Base-by-base conservation (phyloP, 2,888 invertebrate genomes). In the Opisthograptis luteolata region DNA sequence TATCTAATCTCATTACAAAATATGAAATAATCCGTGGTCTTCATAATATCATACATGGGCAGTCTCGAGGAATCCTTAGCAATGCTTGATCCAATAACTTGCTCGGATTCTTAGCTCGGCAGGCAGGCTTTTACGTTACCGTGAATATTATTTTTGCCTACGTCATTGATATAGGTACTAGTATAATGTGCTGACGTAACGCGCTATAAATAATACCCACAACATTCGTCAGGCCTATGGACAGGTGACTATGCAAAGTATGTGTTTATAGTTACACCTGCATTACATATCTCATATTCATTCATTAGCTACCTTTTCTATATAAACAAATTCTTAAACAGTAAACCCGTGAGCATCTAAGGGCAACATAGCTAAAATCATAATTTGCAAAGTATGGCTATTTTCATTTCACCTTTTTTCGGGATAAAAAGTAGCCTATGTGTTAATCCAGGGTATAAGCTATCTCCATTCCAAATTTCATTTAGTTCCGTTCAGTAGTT, bases 41-140 rank as follows among this genome's bases (percentile, higher is more conserved):
- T 34, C 20, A 30, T 20, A 40, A 31, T 28, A 28, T 44, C 36
- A 35, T 13, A 44, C 24, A 20, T 31, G 47, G 35, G 42, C 48
- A 44, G 65, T 68, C 59, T 62, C 41, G 42, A 44, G 59, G 79
- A 79, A 79, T 59, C 78, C 79, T 46, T 70, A 76, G 60, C 48
- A 74, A 63, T 73, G 77, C 63, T 61, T 64, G 60, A 79, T 76
- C 80, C 78, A 79, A 80, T 79, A 75, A 72, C 64, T 62, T 32
- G 40, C 43, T 27, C 9, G 54, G 58, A 60, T 60, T 55, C 58
- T 48, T 47, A 15, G 37, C 45, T 31, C 6, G 39, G 42, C 30
- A 37, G 35, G 10, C 27, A 27, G 39, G 37, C 53, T 56, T 54
- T 54, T 55, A 50, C 45, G 28, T 55, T 45, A 24, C 36, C 58